Evolutionary conservation across 2,113 vertebrate genomes (phyloP).

Genomic region (Hemiscyllium ocellatum): DNA sequence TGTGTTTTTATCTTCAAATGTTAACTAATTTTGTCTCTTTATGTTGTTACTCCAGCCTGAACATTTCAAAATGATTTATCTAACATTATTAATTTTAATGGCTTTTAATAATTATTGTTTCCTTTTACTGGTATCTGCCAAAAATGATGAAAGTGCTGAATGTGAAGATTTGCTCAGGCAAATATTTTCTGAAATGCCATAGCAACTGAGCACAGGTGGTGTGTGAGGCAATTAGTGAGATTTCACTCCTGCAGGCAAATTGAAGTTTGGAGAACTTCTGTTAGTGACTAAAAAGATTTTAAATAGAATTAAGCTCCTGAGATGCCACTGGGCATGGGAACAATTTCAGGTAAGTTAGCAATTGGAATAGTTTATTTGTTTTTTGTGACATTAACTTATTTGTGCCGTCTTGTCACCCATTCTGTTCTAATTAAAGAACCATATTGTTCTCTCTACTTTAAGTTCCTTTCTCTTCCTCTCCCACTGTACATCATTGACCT

Average conservation of each 20-base stretch:
- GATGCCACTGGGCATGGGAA: background rate
- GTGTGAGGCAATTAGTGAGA: slow-evolving; percentile 11
- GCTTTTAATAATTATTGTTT: slow-evolving; percentile 15
- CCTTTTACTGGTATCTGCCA: slow-evolving; percentile 4
- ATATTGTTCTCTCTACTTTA: background rate
- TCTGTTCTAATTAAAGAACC: background rate
- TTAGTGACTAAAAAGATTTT: background rate
- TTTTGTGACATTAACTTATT: background rate
- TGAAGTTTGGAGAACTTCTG: slow-evolving; percentile 12
- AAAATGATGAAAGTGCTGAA: slow-evolving; percentile 11
- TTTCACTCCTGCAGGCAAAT: background rate
- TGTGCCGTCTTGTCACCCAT: background rate
- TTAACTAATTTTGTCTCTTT: background rate
- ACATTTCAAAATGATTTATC: background rate
- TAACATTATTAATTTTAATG: slow-evolving; percentile 22
- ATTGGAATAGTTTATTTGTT: background rate
- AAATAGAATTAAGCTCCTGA: background rate
- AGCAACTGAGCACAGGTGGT: background rate
- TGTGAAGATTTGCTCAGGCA: background rate
- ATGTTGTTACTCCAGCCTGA: background rate
- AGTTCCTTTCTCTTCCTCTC: background rate
- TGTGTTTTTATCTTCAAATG: background rate
- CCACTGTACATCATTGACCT: background rate
- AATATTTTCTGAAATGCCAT: slow-evolving; percentile 21
- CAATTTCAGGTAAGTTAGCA: background rate